These are phyloP conservation scores for Rhinogobio ventralis DNA, from an alignment of 2,797 vertebrate species.

Conservation along the genomic window DNA sequence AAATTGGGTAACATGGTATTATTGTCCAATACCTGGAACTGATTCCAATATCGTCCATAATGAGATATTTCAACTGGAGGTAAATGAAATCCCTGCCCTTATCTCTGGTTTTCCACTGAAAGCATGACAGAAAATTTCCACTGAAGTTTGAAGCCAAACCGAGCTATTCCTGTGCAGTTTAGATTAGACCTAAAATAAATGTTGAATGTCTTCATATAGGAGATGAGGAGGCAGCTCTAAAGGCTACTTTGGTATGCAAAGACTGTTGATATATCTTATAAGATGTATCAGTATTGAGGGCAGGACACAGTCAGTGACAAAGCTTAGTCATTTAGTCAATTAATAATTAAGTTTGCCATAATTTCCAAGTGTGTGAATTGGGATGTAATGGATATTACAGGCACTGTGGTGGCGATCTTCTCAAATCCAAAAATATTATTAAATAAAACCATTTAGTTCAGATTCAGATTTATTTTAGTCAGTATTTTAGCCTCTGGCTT, in stretches of 20 bases:
- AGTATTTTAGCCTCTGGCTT: not conserved
- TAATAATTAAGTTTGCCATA: slow-evolving; percentile 44
- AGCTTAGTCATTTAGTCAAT: slow-evolving; percentile 33
- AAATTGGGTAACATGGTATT: not conserved
- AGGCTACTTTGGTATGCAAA: slow-evolving; percentile 11
- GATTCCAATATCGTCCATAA: not conserved
- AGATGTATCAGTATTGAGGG: slow-evolving; percentile 1
- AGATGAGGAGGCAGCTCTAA: not conserved
- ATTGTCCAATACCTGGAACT: not conserved
- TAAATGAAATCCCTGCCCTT: not conserved
- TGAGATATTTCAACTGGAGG: not conserved
- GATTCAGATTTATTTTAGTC: not conserved
- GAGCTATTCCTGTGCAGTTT: not conserved
- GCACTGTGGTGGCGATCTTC: not conserved
- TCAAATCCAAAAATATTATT: not conserved
- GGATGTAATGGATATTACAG: not conserved
- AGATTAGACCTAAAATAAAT: not conserved
- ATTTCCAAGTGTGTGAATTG: slow-evolving; percentile 27
- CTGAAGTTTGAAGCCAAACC: not conserved
- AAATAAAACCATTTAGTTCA: not conserved
- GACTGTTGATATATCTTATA: slow-evolving; percentile 16
- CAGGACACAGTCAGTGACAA: slow-evolving; percentile 29
- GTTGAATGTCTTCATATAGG: not conserved
- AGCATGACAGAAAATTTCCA: not conserved
- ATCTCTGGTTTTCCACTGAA: not conserved